Percentiles rank a stretch among this genome's conserved stretches.
Evolutionary conservation across 2,797 vertebrate genomes (phyloP).

Genomic region (Chelonia mydas): DNA sequence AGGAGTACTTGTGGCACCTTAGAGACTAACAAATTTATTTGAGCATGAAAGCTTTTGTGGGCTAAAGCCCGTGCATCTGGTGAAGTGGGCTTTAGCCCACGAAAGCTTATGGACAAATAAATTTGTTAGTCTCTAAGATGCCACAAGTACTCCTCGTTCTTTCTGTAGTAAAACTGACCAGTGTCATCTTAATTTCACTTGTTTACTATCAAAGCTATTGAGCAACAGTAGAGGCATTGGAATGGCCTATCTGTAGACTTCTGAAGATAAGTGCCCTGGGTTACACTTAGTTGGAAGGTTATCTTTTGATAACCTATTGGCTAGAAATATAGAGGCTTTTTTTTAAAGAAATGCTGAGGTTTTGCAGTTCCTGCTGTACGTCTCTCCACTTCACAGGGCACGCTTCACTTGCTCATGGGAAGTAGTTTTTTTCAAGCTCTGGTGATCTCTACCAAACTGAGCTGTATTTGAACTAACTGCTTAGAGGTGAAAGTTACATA

Average conservation of each 20-base stretch:
- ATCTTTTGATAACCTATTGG: not conserved
- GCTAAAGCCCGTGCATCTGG: too few species aligned
- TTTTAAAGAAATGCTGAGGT: not conserved
- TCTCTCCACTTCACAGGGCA: not conserved
- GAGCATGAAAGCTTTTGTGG: too few species aligned
- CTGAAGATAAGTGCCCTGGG: not conserved
- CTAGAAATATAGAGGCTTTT: not conserved
- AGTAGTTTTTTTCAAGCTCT: not conserved
- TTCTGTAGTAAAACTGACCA: not conserved
- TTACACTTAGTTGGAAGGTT: not conserved
- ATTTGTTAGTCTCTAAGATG: too few species aligned
- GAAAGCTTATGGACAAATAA: too few species aligned
- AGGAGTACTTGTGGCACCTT: too few species aligned
- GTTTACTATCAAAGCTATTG: not conserved
- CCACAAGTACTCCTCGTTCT: too few species aligned
- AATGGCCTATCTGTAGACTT: not conserved
- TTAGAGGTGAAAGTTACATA: not conserved
- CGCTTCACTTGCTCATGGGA: too few species aligned
- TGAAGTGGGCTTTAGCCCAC: too few species aligned
- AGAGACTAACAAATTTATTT: too few species aligned
- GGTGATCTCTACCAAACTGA: not conserved
- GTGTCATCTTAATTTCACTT: not conserved
- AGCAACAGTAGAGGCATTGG: not conserved
- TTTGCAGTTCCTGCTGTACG: not conserved
- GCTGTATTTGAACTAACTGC: not conserved